These are phyloP conservation scores for Teleogryllus occipitalis DNA, from an alignment of 1,140 invertebrate genomes.

Conservation along the genomic window DNA sequence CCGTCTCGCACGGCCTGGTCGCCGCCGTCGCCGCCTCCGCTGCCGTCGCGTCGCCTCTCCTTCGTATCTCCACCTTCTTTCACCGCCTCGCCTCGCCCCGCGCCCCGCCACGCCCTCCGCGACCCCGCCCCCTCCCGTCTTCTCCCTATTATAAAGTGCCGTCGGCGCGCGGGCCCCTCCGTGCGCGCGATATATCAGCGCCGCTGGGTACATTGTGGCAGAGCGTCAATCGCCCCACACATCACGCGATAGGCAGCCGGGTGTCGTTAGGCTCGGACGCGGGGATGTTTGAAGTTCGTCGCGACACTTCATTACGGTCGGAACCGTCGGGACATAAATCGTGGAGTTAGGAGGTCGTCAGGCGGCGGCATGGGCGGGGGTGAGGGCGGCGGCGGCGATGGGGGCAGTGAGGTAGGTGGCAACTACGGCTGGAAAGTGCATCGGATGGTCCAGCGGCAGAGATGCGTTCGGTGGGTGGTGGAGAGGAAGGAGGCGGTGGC, in stretches of 20 bases:
- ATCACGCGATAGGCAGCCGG: background rate
- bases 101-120: background rate
- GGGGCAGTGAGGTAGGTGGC: background rate
- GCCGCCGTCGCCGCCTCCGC: too few relatives aligned
- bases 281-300: background rate
- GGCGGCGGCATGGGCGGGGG: too few relatives aligned
- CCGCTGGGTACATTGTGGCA: background rate
- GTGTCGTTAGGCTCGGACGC: background rate
- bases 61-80: background rate
- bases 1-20: background rate
- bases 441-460: background rate
- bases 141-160: slow-evolving; percentile 1
- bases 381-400: background rate
- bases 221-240: background rate
- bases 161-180: background rate
- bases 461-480: too few relatives aligned
- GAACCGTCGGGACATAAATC: background rate
- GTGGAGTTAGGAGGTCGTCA: background rate
- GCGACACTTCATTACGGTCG: background rate
- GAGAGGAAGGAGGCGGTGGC: too few relatives aligned
- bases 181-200: background rate
- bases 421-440: background rate
- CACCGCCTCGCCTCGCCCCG: too few relatives aligned
- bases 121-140: background rate
- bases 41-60: too few relatives aligned